Evolutionary conservation across 2,113 vertebrate species (phyloP), one percentile per base, ranked within the genome.

Genomic region (Apeltes quadracus): DNA sequence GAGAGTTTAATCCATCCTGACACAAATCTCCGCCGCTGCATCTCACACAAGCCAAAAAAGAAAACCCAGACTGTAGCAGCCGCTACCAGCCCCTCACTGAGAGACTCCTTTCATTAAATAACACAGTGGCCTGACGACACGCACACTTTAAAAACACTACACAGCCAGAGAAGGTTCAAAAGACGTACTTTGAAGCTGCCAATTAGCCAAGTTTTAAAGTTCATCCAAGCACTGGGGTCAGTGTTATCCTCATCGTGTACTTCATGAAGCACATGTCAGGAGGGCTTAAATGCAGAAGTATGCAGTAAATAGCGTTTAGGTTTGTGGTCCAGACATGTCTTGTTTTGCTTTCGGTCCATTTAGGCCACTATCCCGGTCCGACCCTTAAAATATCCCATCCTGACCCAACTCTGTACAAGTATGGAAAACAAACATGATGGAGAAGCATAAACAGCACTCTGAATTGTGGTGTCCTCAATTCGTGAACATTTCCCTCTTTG

Each of bases 311-410:
- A 57, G 81, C 68, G 78, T 84, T 75, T 84, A 70, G 6, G 20
- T 69, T 66, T 79, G 82, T 57, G 86, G 87, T 81, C 73, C 51
- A 88, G 84, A 90, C 81, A 69, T 66, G 72, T 65, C 80, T 86
- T 81, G 61, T 85, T 90, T 84, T 79, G 56, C 23, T 75, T 86
- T 66, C 79, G 72, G 75, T 67, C 55, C 51, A 22, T 56, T 84
- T 61, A 72, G 75, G 69, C 72, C 74, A 20, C 82, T 76, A 56
- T 83, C 84, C 76, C 56, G 1, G 66, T 23, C 43, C 76, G 73
- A 88, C 83, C 82, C 77, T 18, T 41, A 87, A 87, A 90, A 88
- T 90, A 92, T 78, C 85, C 56, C 59, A 34, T 77, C 56, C 67
- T 64, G 76, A 69, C 88, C 72, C 67, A 69, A 43, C 29, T 55